Evolutionary conservation across 2,797 vertebrate genomes (phyloP).

Genomic region (Bucorvus abyssinicus): DNA sequence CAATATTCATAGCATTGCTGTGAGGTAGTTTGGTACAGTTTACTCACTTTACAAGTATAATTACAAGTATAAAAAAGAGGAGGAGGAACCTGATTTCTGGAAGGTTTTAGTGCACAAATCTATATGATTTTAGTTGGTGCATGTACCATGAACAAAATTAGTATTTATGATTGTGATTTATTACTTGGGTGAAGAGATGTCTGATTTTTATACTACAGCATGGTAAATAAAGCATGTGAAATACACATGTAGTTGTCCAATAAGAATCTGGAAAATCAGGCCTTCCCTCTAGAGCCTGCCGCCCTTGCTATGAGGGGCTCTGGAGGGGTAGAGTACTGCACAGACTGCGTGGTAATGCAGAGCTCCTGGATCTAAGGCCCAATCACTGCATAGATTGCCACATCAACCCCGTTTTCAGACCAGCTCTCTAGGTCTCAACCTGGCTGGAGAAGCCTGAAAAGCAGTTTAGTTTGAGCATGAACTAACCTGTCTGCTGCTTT

Average conservation of each 20-base stretch:
- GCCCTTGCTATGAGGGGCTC: rapidly evolving
- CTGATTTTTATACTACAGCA: neutral
- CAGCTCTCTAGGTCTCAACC: neutral
- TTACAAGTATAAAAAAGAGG: neutral
- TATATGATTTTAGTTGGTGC: neutral
- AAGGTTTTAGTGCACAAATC: neutral
- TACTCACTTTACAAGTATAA: neutral
- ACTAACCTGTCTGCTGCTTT: neutral
- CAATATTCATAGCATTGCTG: neutral
- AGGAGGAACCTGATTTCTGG: neutral
- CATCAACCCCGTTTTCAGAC: neutral
- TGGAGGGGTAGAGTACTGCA: neutral
- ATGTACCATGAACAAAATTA: neutral
- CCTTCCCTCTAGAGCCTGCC: neutral
- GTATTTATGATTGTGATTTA: neutral
- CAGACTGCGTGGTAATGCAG: neutral
- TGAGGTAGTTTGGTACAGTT: neutral
- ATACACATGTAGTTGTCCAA: neutral
- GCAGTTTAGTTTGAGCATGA: neutral
- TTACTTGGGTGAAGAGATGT: neutral
- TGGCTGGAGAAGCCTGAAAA: neutral
- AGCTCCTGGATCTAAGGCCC: neutral
- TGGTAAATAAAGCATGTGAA: neutral
- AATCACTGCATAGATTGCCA: neutral
- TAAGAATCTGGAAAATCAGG: neutral